Evolutionary conservation across 2,888 invertebrate species (phyloP).

Genomic region (Thera britannica): DNA sequence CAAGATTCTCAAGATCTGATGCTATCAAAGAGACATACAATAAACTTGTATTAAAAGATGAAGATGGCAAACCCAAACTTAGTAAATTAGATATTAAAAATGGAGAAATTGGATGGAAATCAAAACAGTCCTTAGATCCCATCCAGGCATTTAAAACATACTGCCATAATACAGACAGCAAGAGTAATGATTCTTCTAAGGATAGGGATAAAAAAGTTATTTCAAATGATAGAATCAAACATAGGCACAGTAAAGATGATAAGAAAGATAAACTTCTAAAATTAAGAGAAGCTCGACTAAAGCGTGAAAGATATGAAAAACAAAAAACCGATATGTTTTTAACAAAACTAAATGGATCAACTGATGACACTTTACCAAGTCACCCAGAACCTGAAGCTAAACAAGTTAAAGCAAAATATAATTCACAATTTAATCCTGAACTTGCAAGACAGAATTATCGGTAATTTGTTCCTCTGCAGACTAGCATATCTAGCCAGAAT

Average conservation of each 20-base stretch:
- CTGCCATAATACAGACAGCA: conserved; percentile 55
- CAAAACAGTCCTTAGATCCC: conserved; percentile 90
- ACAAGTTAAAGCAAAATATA: conserved; percentile 91
- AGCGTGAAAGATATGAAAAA: conserved; percentile 92
- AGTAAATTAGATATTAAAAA: conserved; percentile 69
- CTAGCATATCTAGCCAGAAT: too few species aligned
- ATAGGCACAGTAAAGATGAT: conserved; percentile 46
- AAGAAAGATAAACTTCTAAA: conserved; percentile 82
- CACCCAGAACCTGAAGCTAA: conserved; percentile 49
- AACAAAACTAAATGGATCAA: conserved; percentile 83
- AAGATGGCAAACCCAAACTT: conserved; percentile 71
- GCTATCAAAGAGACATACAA: conserved; percentile 78
- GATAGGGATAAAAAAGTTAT: conserved; percentile 21
- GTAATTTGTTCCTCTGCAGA: conserved; percentile 36
- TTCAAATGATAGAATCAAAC: conserved; percentile 45
- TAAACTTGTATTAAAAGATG: conserved; percentile 74
- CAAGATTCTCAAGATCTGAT: conserved; percentile 61
- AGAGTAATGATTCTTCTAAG: background rate
- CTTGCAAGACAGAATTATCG: conserved; percentile 91
- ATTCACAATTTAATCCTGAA: conserved; percentile 98
- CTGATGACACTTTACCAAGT: conserved; percentile 36
- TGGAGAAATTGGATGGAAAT: conserved; percentile 87
- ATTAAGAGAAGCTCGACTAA: conserved; percentile 90
- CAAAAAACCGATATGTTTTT: conserved; percentile 88
- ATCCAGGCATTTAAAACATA: conserved; percentile 87